Base-by-base conservation (phyloP, 2,888 invertebrate genomes). In the Autographa gamma region DNA sequence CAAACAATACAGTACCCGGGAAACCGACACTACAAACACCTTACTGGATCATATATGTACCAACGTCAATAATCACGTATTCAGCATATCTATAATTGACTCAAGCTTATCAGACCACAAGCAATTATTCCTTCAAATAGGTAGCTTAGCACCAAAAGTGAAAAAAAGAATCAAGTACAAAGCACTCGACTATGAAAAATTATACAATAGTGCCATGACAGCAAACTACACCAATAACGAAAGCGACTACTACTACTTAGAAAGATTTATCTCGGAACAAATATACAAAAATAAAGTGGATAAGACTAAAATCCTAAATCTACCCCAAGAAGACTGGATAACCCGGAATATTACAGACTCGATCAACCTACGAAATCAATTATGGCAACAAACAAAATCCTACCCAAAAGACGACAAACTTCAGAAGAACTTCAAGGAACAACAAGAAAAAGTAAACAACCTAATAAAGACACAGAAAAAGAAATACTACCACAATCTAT, bases 1-100 rank as follows among this genome's bases (percentile, higher is more conserved):
- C 34, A 34, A 54, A 63, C 54, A 34, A 63, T 41, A 63, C 25
- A 56, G 64, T 59, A 65, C 64, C 7, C 16, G 58, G 59, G 9
- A 63, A 31, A 38, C 58, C 13, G 19, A 19, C 19, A 58, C 58
- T 9, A 58, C 18, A 58, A 58, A 54, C 7, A 14, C 25, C 25
- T 19, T 58, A 11, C 18, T 58, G 8, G 58, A 58, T 58, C 58
- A 58, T 25, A 25, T 58, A 11, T 9, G 19, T 14, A 25, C 58
- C 19, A 58, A 58, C 14, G 8, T 58, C 7, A 58, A 58, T 11
- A 25, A 58, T 14, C 9, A 25, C 25, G 9, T 18, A 7, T 25
- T 58, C 31, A 19, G 19, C 19, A 25, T 58, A 25, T 19, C 25
- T 19, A 25, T 58, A 18, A 18, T 58, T 58, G 58, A 58, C 18